phyloP scores from a whole-genome alignment of 2,888 invertebrate genomes.

The Nasonia oneida region DNA sequence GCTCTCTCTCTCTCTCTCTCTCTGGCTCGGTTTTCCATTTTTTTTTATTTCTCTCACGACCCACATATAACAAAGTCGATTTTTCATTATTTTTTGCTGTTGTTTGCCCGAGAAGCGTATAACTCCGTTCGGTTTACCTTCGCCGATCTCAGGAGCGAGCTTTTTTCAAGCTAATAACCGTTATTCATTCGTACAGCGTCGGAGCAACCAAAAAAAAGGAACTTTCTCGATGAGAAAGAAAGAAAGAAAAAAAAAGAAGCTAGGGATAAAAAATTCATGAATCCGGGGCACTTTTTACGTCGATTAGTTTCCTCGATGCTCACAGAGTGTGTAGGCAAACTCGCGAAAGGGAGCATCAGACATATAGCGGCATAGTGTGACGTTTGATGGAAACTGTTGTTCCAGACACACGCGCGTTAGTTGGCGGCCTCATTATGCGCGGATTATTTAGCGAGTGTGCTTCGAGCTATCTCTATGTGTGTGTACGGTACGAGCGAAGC shows the following conservation, averaged over 20 bases:
- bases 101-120: background rate
- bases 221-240: no score
- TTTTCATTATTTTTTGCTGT: background rate
- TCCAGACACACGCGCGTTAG: conserved; percentile 26
- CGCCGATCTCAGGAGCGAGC: no score
- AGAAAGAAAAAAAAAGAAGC: background rate
- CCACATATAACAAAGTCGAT: background rate
- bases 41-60: background rate
- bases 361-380: background rate
- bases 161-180: no score
- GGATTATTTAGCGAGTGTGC: conserved; percentile 55
- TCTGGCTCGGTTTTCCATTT: background rate
- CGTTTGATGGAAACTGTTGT: conserved; percentile 49
- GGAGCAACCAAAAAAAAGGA: background rate
- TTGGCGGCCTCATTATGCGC: conserved; percentile 52
- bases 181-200: no score
- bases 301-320: conserved; percentile 26
- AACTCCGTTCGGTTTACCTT: background rate
- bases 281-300: conserved; percentile 16
- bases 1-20: no score
- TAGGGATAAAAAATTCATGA: conserved; percentile 11
- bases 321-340: background rate
- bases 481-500: background rate
- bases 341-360: background rate
- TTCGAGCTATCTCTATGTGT: background rate